These are phyloP conservation scores for Phortica variegata DNA, from an alignment of 1,140 invertebrate genomes.

Conservation along the genomic window DNA sequence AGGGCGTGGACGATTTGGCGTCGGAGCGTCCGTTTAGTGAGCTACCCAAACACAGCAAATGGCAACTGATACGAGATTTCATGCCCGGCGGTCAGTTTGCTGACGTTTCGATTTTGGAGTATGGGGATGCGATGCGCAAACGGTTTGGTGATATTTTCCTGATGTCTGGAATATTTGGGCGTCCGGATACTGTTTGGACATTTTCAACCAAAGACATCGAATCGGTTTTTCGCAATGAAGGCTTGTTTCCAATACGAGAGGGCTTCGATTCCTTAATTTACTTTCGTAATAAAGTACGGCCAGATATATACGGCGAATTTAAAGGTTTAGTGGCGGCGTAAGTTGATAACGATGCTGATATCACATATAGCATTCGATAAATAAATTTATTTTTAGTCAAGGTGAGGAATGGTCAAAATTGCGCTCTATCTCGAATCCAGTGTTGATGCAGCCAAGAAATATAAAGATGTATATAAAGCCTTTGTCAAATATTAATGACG, in stretches of 20 bases:
- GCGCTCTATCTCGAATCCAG: constrained; percentile 30
- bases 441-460: constrained; percentile 41
- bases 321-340: constrained; percentile 28
- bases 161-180: constrained; percentile 38
- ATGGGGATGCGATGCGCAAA: constrained; percentile 16
- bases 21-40: constrained; percentile 10
- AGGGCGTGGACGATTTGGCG: too few relatives aligned
- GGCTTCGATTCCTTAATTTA: constrained; percentile 30
- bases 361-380: neutral
- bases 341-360: neutral
- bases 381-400: constrained; percentile 11
- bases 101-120: constrained; percentile 24
- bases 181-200: constrained; percentile 28
- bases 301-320: constrained; percentile 19
- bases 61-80: constrained; percentile 28
- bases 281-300: constrained; percentile 24
- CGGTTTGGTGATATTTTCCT: constrained; percentile 36
- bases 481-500: constrained; percentile 33
- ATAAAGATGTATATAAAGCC: constrained; percentile 33
- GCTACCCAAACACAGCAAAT: constrained; percentile 24
- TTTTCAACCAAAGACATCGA: constrained; percentile 38
- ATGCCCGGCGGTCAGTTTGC: constrained; percentile 32
- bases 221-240: constrained; percentile 40
- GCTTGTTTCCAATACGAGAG: constrained; percentile 40
- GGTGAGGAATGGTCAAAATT: constrained; percentile 30